Percentiles rank a stretch among this genome's conserved stretches.
Evolutionary conservation across 2,113 vertebrate species (phyloP).

Genomic region (Zosterops pallidus): DNA sequence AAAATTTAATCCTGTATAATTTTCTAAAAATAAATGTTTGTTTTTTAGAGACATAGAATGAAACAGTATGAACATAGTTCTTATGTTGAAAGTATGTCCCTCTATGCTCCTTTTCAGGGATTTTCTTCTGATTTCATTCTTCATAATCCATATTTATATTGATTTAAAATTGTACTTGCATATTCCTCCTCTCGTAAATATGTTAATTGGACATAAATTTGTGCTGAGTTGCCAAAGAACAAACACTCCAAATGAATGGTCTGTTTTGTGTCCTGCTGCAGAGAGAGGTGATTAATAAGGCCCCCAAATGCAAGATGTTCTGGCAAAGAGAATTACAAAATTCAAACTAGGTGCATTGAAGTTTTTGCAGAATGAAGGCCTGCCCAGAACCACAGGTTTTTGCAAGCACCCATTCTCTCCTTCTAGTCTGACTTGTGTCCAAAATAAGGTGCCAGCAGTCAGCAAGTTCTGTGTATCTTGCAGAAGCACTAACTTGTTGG

Average conservation of each 20-base stretch:
- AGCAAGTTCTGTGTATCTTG: neutral
- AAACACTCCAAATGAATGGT: neutral
- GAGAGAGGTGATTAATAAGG: neutral
- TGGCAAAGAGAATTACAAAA: neutral
- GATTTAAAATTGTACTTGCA: neutral
- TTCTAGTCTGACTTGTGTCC: neutral
- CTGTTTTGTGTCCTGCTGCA: neutral
- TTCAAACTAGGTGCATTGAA: neutral
- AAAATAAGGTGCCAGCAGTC: conserved; percentile 45
- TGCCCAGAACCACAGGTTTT: neutral
- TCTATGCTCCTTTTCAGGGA: neutral
- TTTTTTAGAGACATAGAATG: neutral
- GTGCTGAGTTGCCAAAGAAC: neutral
- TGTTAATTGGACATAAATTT: neutral
- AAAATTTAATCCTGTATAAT: neutral
- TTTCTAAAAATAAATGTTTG: neutral
- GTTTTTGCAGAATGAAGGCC: neutral
- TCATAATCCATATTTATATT: neutral
- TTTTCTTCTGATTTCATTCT: neutral
- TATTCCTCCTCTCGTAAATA: neutral
- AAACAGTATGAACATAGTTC: neutral
- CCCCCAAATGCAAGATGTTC: neutral
- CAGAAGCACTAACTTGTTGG: conserved; percentile 30
- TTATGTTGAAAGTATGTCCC: neutral
- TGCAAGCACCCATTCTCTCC: neutral